Conservation (phyloP, 2,113 vertebrate genomes). For the Paratilapia polleni region DNA sequence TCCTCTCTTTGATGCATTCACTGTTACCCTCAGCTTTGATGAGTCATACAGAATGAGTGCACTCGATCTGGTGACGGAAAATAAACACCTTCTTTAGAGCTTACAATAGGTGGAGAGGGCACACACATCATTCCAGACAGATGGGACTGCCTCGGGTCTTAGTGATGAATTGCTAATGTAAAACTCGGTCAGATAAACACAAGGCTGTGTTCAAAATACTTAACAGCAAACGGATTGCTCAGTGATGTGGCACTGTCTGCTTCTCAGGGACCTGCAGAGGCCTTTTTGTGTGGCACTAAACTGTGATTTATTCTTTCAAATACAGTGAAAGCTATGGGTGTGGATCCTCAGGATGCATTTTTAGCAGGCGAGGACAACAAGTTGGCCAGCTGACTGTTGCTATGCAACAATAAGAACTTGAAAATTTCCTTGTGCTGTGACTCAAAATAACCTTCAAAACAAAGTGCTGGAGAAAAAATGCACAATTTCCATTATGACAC, state of each 20-base stretch:
- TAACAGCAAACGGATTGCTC: conserved; percentile 6
- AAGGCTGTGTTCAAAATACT: conserved; percentile 23
- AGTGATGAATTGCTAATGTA: conserved; percentile 36
- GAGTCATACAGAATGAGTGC: conserved; percentile 23
- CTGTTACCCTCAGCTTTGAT: conserved; percentile 25
- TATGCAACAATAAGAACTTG: conserved; percentile 55
- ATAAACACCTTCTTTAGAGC: conserved; percentile 17
- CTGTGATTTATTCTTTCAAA: conserved; percentile 23
- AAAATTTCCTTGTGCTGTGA: conserved; percentile 27
- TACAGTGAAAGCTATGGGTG: conserved; percentile 25
- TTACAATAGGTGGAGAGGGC: conserved; percentile 2
- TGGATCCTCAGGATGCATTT: conserved; percentile 48
- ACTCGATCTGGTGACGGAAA: conserved; percentile 21
- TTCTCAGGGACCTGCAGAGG: conserved; percentile 2
- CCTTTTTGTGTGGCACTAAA: background rate
- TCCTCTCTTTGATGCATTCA: background rate
- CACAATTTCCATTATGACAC: background rate
- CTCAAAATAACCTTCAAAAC: conserved; percentile 44
- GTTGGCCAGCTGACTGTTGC: conserved; percentile 56
- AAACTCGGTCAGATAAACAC: conserved; percentile 50
- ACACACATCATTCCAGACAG: conserved; percentile 4
- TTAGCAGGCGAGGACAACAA: conserved; percentile 34
- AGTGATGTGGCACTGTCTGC: background rate
- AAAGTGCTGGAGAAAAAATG: background rate
- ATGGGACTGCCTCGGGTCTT: conserved; percentile 22